Base-by-base conservation (phyloP, 2,888 invertebrate species). In the Pogonocherus hispidulus region DNA sequence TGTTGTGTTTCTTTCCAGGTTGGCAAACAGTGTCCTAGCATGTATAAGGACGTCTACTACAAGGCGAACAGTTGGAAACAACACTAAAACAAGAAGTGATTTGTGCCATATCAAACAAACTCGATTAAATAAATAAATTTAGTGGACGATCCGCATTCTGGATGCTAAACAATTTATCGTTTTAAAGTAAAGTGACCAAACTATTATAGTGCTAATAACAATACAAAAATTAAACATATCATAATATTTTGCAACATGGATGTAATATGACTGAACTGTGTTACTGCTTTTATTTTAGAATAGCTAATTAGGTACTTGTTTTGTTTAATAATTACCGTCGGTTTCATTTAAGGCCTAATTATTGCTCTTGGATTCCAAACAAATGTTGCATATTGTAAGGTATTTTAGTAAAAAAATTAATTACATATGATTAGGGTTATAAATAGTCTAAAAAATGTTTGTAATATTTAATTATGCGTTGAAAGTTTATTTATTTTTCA, bases 61-160 rank as follows among this genome's bases (percentile, higher is more conserved):
- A 94, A 94, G 92, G 94, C 94, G 83, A 94, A 94, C 88, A 94
- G 91, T 89, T 94, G 94, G 94, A 94, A 93, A 87, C 93, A 93
- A 85, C 93, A 93, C 87, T 92, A 86, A 87, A 84, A 75, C 65
- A 57, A 51, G 46, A 55, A 56, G 57, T 56, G 41, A 66, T 60
- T 9, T 64, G 70, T 71, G 70, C 67, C 69, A 72, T 67, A 52
- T 70, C 64, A 46, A 52, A 71, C 27, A 49, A 37, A 56, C 56
- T 23, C 16, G 18, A 57, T 20, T 64, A 56, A 47, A 56, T 35
- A 64, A 56, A 20, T 47, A 64, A 56, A 47, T 20, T 47, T 54
- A 52, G 57, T 66, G 65, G 67, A 60, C 69, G 62, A 57, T 57
- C 66, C 70, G 71, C 71, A 69, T 69, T 68, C 49, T 16, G 47